These are phyloP conservation scores for Caenorhabditis doughertyi DNA, from an alignment of 2,888 invertebrate species.

Conservation along the genomic window DNA sequence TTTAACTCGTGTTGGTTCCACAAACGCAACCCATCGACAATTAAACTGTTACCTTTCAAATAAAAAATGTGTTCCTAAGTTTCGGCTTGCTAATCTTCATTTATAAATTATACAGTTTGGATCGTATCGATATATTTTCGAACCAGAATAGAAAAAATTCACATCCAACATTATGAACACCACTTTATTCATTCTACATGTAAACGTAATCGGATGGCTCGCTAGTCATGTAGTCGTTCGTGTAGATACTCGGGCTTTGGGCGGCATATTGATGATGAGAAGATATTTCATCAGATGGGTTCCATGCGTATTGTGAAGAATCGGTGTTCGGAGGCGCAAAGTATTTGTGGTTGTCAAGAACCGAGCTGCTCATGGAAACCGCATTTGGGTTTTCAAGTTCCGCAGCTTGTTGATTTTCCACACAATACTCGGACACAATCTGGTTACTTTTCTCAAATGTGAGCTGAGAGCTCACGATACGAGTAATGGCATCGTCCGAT, in stretches of 20 bases:
- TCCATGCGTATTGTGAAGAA: constrained; percentile 40
- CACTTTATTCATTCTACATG: constrained; percentile 31
- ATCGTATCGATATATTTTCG: neutral
- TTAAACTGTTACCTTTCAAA: too few relatives aligned
- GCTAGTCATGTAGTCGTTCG: constrained; percentile 53
- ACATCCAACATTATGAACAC: neutral
- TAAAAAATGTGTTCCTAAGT: too few relatives aligned
- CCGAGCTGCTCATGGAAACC: constrained; percentile 37
- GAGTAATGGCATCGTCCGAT: constrained; percentile 19
- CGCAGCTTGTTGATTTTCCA: constrained; percentile 1
- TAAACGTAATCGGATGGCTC: constrained; percentile 54
- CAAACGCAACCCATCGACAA: too few relatives aligned
- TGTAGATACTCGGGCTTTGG: constrained; percentile 54
- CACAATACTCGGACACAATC: constrained; percentile 41
- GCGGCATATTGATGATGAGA: constrained; percentile 50
- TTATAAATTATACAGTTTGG: neutral
- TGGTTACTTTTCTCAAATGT: constrained; percentile 19
- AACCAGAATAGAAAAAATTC: too few relatives aligned
- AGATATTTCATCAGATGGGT: constrained; percentile 14
- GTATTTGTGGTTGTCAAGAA: constrained; percentile 52
- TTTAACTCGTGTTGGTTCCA: too few relatives aligned
- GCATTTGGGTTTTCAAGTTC: constrained; percentile 26
- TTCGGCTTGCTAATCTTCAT: neutral
- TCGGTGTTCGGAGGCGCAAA: constrained; percentile 45
- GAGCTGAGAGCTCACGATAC: constrained; percentile 31